Evolutionary conservation across 2,113 vertebrate genomes (phyloP).

Genomic region (Malurus elegans): DNA sequence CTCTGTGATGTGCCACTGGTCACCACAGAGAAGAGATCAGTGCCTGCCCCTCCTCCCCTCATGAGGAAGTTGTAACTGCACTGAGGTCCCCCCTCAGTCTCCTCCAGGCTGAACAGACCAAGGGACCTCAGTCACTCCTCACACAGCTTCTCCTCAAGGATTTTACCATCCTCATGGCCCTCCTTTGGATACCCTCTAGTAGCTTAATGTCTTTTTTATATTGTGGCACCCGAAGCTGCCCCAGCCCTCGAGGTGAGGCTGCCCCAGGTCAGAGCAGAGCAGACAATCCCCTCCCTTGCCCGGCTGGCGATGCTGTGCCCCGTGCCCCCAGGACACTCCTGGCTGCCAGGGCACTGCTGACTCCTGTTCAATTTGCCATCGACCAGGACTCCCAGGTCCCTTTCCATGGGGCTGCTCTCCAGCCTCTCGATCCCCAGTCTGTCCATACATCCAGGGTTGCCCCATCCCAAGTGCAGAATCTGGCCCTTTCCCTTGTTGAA

Average conservation of each 20-base stretch:
- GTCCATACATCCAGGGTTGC: fast-evolving
- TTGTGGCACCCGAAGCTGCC: fast-evolving
- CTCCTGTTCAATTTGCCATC: fast-evolving
- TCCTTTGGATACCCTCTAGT: background rate
- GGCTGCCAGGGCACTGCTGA: background rate
- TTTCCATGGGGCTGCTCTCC: background rate
- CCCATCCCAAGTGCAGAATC: fast-evolving
- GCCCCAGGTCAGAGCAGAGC: fast-evolving
- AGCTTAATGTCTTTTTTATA: fast-evolving
- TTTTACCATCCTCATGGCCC: fast-evolving
- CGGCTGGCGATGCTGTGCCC: fast-evolving
- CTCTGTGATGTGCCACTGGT: background rate
- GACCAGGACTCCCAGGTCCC: fast-evolving
- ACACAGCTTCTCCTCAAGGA: fast-evolving
- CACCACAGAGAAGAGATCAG: background rate
- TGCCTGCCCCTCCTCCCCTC: background rate
- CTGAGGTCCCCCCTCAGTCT: background rate
- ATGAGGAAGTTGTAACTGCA: fast-evolving
- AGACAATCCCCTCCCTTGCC: background rate
- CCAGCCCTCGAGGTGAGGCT: fast-evolving
- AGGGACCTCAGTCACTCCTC: background rate
- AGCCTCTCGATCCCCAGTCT: background rate
- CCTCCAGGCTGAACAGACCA: background rate
- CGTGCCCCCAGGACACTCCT: background rate
- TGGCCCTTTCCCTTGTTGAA: fast-evolving